A percentile compares a stretch with the other conserved stretches of the same genome.
Conservation (phyloP, 2,113 vertebrate genomes). For the Oplegnathus fasciatus region DNA sequence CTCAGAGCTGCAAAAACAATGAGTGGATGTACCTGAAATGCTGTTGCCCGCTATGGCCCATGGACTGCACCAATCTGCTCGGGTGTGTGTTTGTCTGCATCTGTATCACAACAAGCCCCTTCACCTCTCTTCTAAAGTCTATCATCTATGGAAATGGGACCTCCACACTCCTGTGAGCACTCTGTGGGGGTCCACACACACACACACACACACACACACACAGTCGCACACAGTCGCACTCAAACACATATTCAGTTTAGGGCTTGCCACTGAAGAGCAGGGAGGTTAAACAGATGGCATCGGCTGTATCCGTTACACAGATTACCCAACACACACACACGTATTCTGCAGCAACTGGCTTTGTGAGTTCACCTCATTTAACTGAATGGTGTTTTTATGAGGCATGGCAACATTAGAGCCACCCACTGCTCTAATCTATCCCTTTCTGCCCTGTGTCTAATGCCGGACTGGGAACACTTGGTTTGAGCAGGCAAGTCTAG, state of each 20-base stretch:
- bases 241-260: constrained; percentile 44
- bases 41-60: constrained; percentile 44
- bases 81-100: constrained; percentile 50
- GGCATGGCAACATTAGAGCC: constrained; percentile 72
- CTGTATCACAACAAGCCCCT: constrained; percentile 37
- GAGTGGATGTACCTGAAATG: constrained; percentile 49
- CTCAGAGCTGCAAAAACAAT: constrained; percentile 30
- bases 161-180: constrained; percentile 64
- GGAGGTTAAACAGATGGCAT: constrained; percentile 81
- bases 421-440: constrained; percentile 67
- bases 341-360: constrained; percentile 45
- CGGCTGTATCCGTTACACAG: constrained; percentile 67
- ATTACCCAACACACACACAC: constrained; percentile 51
- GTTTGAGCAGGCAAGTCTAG: constrained; percentile 26
- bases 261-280: constrained; percentile 54
- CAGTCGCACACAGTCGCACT: constrained; percentile 19
- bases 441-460: constrained; percentile 59
- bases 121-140: constrained; percentile 53
- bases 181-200: constrained; percentile 44
- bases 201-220: constrained; percentile 33
- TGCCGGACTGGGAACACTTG: constrained; percentile 53
- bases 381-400: constrained; percentile 79
- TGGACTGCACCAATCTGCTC: constrained; percentile 54
- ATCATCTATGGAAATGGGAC: constrained; percentile 70
- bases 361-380: constrained; percentile 79